Base-by-base conservation (phyloP, 2,113 vertebrate species). In the Sinosuthora webbiana region DNA sequence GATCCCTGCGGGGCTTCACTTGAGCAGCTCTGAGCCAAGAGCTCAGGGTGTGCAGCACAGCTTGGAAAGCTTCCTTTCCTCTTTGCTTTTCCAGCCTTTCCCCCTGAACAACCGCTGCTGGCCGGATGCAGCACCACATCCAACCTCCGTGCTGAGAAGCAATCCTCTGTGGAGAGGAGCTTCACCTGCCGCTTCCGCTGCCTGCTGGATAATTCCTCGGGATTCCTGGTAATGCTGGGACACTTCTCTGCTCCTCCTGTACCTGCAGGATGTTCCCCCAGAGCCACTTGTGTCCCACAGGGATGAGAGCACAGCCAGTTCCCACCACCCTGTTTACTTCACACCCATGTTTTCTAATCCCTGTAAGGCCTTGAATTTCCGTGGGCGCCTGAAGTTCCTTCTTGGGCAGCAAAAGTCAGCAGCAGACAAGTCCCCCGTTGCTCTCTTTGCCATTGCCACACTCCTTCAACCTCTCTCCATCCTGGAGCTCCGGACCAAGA, bases 161-260 rank as follows among this genome's bases (percentile, higher is more conserved):
- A 90, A 1, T 96, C 97, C 83, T 98, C 96, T 15, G 12, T 97
- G 94, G 98, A 98, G 95, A 97, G 98, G 67, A 98, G 63, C 90
- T 99, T 98, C 80, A 93, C 97, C 64, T 99, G 98, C 79, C 97
- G 97, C 65, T 98, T 99, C 96, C 97, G 97, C 83, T 99, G 98
- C 93, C 96, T 99, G 42, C 96, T 99, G 92, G 98, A 98, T 91
- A 98, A 98, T 78, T 98, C 98, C 63, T 98, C 97, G 0, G 98
- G 98, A 44, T 99, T 99, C 81, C 97, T 98, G 97, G 98, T 98
- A 97, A 86, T 3, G 7, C 65, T 2, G 6, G 69, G 45, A 57
- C 30, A 13, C 8, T 30, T 37, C 27, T 28, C 13, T 56, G 2
- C 10, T 33, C 53, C 33, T 20, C 7, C 49, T 55, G 39, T 41